Base-by-base conservation (phyloP, 2,888 invertebrate species). In the Biston betularia region DNA sequence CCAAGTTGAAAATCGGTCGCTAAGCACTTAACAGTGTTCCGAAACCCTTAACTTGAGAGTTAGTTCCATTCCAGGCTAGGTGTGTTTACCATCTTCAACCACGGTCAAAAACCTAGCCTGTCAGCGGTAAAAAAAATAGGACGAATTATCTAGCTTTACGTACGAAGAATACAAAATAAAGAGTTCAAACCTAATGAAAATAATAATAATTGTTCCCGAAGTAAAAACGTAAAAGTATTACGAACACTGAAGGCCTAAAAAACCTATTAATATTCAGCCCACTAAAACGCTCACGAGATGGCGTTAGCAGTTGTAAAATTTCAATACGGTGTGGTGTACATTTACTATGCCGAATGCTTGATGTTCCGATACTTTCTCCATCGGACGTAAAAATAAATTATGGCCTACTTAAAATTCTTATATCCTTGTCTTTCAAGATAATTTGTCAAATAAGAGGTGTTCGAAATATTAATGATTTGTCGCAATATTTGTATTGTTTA, bases 271-370 rank as follows among this genome's bases (percentile, higher is more conserved):
- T 6, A 48, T 33, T 15, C 46, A 34, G 12, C n/a, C 38, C 35
- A 14, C 14, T 10, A 10, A n/a, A 6, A 9, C 40, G 14, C 10
- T 57, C 72, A 75, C 72, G 46, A 82, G 82, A 82, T 82, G 83
- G 79, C 83, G 80, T 42, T 77, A 76, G 72, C 45, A 70, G 79
- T 78, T 46, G n/a, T 8, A 67, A 65, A 35, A 35, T 10, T 9
- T 35, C 1, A 52, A 49, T 49, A 0, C 0, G n/a, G 35, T 46
- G 4, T 46, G n/a, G 35, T 46, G 4, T 46, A 46, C 40, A 24
- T 24, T 34, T 38, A 45, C 15, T 4, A 14, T 14, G 3, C 14
- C 38, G 33, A 53, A 14, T n/a, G 3, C n/a, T 10, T 46, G 33
- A 53, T 54, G 12, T 34, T n/a, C 24, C 24, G 52, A 64, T 59